A percentile compares a stretch with the other conserved stretches of the same genome.
Conservation (phyloP, 64 coral and sea anemone genomes). For the Montipora efflorescens region DNA sequence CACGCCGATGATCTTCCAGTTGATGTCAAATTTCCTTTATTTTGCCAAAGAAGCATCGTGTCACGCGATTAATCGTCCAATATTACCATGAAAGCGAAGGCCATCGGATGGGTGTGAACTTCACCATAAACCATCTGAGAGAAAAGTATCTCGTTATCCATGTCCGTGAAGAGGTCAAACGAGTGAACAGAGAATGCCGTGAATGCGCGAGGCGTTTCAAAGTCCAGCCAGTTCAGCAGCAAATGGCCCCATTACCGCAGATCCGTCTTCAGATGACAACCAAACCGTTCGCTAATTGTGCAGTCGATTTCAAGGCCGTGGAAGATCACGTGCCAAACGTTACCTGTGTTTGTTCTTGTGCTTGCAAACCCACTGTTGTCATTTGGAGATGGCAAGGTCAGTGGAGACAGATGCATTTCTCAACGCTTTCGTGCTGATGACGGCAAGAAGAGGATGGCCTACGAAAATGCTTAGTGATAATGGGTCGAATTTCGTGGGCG, state of each 20-base stretch:
- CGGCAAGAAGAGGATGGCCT: slow-evolving; percentile 17
- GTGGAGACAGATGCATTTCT: slow-evolving; percentile 69
- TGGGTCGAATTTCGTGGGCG: slow-evolving; percentile 46
- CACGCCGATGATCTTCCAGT: slow-evolving; percentile 46
- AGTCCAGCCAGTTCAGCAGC: slow-evolving; percentile 29
- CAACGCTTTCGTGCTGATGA: slow-evolving; percentile 40
- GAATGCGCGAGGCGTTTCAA: slow-evolving; percentile 36
- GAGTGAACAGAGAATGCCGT: slow-evolving; percentile 17
- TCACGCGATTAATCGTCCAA: no score
- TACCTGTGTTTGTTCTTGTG: slow-evolving; percentile 73
- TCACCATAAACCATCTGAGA: neutral
- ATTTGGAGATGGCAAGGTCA: slow-evolving; percentile 68
- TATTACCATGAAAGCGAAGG: neutral
- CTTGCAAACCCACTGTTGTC: slow-evolving; percentile 59
- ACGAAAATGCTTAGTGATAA: slow-evolving; percentile 45
- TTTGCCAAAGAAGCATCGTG: slow-evolving; percentile 21
- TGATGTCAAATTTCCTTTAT: slow-evolving; percentile 71
- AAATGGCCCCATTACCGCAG: slow-evolving; percentile 30
- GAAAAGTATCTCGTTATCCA: slow-evolving; percentile 53
- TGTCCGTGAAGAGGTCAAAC: neutral
- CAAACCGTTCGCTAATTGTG: slow-evolving; percentile 61
- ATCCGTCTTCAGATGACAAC: neutral
- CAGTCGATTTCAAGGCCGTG: neutral
- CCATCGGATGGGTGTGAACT: slow-evolving; percentile 72
- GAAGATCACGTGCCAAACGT: slow-evolving; percentile 24